Base-by-base conservation (phyloP, 2,113 vertebrate species). In the Sigmodon hispidus region DNA sequence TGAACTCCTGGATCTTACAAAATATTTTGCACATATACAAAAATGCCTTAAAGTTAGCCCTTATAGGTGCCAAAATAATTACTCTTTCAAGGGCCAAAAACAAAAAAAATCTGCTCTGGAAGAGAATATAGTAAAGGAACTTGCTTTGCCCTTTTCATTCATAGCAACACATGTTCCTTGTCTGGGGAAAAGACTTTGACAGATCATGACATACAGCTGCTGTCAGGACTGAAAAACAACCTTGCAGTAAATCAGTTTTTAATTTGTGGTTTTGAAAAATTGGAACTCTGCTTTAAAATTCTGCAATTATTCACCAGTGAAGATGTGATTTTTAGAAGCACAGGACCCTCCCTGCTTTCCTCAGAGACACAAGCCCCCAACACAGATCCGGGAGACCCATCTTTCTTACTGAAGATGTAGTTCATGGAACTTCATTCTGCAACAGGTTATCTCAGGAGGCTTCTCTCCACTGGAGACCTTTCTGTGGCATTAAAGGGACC, bases 251-350 rank as follows among this genome's bases (percentile, higher is more conserved):
- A 93, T 96, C 95, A 87, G 70, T 95, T 96, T 94, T 94, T 96
- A 70, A 94, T 95, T 94, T 96, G 87, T 97, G 90, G 72, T 97
- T 93, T 73, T 96, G 97, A 96, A 92, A 75, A 95, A 52, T 89
- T 95, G 55, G 77, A 43, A 45, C 63, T 36, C 72, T 84, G 67
- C n/a, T 94, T 91, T 91, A 72, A 85, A 86, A 31, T 52, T 61
- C 83, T 67, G 0, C 76, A 92, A 94, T 76, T 69, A 96, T 88
- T 97, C 95, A 59, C 77, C 57, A 31, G 80, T 61, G 91, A 96
- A 55, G 65, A 65, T 91, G 57, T 87, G 36, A 89, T 87, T 92
- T 92, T 80, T 3, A 59, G 45, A 5, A 85, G 24, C 72, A 65
- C 26, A 59, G 5, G 3, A 3, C 43, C 65, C 84, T 45, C 7